Evolutionary conservation across 2,113 vertebrate genomes (phyloP).

Genomic region (Notothenia rossii): DNA sequence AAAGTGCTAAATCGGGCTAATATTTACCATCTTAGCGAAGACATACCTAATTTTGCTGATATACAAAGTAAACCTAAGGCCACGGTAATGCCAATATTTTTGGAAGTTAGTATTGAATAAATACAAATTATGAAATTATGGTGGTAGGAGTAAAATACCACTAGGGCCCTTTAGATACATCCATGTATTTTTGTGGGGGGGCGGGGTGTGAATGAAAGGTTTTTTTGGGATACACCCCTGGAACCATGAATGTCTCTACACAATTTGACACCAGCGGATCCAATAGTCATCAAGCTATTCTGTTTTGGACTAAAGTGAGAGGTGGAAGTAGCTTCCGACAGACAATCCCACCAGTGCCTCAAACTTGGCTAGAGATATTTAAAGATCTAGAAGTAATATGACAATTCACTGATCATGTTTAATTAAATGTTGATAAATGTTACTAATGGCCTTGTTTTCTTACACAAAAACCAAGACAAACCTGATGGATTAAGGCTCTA

Average conservation of each 20-base stretch:
- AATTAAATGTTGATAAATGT: not conserved
- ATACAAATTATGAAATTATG: not conserved
- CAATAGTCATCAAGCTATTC: not conserved
- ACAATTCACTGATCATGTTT: not conserved
- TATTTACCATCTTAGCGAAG: not conserved
- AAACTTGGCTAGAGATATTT: no score
- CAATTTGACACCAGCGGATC: not conserved
- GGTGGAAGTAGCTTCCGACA: not conserved
- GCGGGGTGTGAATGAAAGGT: no score
- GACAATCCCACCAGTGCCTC: not conserved
- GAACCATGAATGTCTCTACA: not conserved
- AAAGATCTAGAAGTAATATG: not conserved
- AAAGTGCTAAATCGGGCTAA: not conserved
- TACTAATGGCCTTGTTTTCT: not conserved
- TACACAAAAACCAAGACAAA: constrained; percentile 1
- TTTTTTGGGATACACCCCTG: not conserved
- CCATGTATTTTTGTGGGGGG: not conserved
- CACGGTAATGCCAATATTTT: not conserved
- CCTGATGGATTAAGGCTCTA: not conserved
- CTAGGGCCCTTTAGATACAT: not conserved
- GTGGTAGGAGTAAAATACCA: not conserved
- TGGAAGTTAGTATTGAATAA: not conserved
- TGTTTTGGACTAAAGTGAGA: no score
- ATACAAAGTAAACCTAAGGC: not conserved
- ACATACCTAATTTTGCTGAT: not conserved